Base-by-base conservation (phyloP, 2,888 invertebrate genomes). In the Xylocampa areola region DNA sequence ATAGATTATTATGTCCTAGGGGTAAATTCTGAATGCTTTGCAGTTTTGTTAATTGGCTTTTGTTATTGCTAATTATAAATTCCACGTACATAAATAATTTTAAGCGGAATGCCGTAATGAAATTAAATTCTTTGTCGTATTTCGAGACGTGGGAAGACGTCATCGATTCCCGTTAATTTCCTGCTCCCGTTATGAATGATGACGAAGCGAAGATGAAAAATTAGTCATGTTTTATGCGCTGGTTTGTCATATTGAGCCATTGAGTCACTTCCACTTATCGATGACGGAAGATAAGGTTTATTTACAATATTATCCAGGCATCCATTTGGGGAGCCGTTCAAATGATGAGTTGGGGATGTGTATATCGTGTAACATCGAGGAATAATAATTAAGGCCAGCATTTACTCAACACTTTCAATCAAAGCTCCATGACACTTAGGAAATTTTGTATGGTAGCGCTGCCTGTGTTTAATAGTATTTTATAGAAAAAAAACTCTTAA, bases 231-330 rank as follows among this genome's bases (percentile, higher is more conserved):
- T 55, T 66, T 50, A 68, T 51, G 63, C 65, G 69, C 55, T 63
- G 67, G 53, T 66, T 55, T 60, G 62, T 55, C 40, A 35, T 45
- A 40, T 41, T 47, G 36, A 40, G 37, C 30, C 69, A 62, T 21
- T 68, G 68, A 73, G 35, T 73, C 77, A 74, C 41, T 63, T 68
- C 64, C 68, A 54, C 27, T 37, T 64, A 65, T 51, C 57, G 40
- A 50, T 60, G 61, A 54, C 44, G 53, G 32, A 50, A 52, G 66
- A 68, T 65, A 66, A 64, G 51, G 53, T 27, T 49, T 61, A 60
- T 68, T 69, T 69, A 65, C 55, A 57, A 55, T 55, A 49, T 50
- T 23, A 70, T 27, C 49, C 17, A 51, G 43, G 69, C 68, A 69
- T 51, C 50, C 29, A 25, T 30, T n/a, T 16, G 21, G 33, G 52